Conservation (phyloP, 2,113 vertebrate genomes). For the Tetrao urogallus region DNA sequence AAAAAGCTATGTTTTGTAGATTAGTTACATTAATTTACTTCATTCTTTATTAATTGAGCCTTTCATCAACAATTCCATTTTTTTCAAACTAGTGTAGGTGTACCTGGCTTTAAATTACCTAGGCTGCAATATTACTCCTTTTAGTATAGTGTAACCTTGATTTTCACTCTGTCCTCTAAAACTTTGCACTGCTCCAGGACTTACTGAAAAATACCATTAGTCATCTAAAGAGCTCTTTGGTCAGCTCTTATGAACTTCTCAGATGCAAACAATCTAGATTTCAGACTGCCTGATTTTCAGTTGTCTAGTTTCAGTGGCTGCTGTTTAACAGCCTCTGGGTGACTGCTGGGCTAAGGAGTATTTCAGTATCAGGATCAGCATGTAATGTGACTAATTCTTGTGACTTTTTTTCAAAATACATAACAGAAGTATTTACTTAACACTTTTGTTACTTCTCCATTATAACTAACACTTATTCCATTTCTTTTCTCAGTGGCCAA, state of each 20-base stretch:
- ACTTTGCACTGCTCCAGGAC: not conserved
- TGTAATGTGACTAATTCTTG: not conserved
- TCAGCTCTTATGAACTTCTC: not conserved
- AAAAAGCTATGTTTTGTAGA: not conserved
- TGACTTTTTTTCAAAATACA: not conserved
- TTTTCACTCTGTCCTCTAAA: not conserved
- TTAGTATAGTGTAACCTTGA: not conserved
- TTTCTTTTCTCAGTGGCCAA: not conserved
- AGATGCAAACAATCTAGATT: not conserved
- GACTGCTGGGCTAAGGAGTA: not conserved
- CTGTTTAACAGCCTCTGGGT: conserved; percentile 30
- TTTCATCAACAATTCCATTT: not conserved
- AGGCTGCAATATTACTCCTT: not conserved
- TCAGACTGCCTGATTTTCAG: not conserved
- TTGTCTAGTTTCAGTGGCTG: conserved; percentile 16
- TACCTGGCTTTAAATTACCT: not conserved
- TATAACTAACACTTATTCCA: not conserved
- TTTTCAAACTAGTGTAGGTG: not conserved
- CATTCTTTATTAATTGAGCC: not conserved
- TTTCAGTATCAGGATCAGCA: not conserved
- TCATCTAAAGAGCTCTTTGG: not conserved
- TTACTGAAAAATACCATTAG: not conserved
- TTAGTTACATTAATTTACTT: not conserved
- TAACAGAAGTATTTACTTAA: conserved; percentile 7
- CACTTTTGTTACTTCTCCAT: not conserved